Evolutionary conservation across 2,797 vertebrate genomes (phyloP), one percentile per base, ranked within the genome.

Genomic region (Helostoma temminkii): DNA sequence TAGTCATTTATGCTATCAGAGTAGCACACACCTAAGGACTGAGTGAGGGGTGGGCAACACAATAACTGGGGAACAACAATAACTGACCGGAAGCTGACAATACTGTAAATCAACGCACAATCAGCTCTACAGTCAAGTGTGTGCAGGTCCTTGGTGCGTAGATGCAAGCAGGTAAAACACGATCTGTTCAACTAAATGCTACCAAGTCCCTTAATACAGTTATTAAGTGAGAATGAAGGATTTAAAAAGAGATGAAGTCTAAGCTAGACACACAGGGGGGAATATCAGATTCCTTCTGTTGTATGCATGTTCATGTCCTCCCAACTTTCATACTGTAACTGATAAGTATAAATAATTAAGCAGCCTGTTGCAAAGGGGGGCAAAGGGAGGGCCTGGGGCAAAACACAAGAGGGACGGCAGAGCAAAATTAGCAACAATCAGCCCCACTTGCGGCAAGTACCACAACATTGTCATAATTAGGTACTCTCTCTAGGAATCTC

Each of bases 341-440:
- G 90, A 91, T 77, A 84, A 66, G 82, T 86, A 89, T 92, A 88
- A 92, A 92, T 93, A 89, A 93, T 93, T 88, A 85, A 92, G 77
- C 81, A 84, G 72, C 74, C 81, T 86, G 83, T 87, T 88, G 84
- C 87, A 39, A 39, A 39, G 18, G 5, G 15, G 37, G 37, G 37
- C 32, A 32, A 32, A 32, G 2, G 14, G 37, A 15, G 18, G 18
- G 39, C 6, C 72, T 80, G 74, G 76, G 79, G 76, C 80, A 83
- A 75, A 28, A 79, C 71, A 66, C 32, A 26, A 57, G 63, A 53
- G 55, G 65, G 66, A 70, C 66, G 66, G 70, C 56, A 48, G 48
- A 58, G 55, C 72, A 39, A 85, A 60, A 84, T 78, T 69, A 81
- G 76, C 74, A 81, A 49, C 7, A 36, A 77, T 79, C 65, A 75